Evolutionary conservation across 2,888 invertebrate species (phyloP).

Genomic region (Lasioglossum villosulum): DNA sequence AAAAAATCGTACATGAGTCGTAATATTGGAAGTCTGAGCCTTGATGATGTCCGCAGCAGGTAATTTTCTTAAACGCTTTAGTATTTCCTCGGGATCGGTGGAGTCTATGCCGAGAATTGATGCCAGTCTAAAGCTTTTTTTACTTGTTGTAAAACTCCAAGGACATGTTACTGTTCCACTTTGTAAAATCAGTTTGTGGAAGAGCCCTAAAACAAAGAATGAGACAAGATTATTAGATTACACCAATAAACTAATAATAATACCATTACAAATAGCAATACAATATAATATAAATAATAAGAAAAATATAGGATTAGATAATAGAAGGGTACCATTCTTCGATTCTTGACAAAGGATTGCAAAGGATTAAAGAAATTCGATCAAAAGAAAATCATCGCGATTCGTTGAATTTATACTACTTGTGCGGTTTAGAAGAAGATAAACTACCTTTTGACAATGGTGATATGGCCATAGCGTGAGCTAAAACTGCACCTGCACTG

Average conservation of each 20-base stretch:
- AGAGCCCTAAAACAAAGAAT: background rate
- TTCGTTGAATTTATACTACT: background rate
- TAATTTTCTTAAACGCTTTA: background rate
- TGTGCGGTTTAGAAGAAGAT: background rate
- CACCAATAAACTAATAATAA: too few relatives aligned
- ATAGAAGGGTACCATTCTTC: too few relatives aligned
- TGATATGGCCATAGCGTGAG: background rate
- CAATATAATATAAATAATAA: too few relatives aligned
- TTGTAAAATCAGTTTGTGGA: slow-evolving; percentile 2
- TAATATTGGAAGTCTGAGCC: background rate
- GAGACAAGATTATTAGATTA: too few relatives aligned
- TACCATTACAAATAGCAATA: too few relatives aligned
- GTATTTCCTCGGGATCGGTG: background rate
- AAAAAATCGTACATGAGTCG: background rate
- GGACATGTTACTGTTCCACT: background rate
- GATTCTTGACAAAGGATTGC: too few relatives aligned
- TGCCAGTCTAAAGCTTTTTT: background rate
- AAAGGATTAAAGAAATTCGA: background rate
- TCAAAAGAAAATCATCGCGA: background rate
- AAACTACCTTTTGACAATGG: background rate
- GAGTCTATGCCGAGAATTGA: background rate
- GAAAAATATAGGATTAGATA: too few relatives aligned
- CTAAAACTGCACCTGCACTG: background rate
- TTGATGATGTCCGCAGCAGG: background rate
- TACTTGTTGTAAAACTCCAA: background rate